Conservation (phyloP, 1,140 invertebrate species). For the Drosophila azteca region DNA sequence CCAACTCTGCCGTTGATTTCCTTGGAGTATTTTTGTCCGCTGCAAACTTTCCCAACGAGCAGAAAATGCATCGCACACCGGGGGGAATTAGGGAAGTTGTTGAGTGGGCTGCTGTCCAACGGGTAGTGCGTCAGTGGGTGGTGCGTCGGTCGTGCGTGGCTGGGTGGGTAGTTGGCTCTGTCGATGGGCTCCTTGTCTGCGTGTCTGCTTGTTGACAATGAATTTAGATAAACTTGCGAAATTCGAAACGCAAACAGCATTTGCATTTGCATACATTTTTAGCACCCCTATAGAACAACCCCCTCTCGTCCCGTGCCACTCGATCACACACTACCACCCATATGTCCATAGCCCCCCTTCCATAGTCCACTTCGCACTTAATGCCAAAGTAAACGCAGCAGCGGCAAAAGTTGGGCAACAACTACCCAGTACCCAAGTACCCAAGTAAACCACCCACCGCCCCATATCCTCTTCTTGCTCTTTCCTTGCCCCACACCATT, state of each 20-base stretch:
- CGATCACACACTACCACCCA: background rate
- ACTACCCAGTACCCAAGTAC: slow-evolving; percentile 41
- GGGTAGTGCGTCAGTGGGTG: slow-evolving; percentile 55
- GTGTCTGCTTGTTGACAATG: slow-evolving; percentile 77
- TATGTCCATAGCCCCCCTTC: background rate
- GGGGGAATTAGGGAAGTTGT: background rate
- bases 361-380: slow-evolving; percentile 41
- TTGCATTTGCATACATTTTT: slow-evolving; percentile 79
- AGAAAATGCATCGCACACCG: slow-evolving; percentile 29
- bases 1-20: slow-evolving; percentile 67
- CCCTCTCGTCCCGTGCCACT: too few species aligned
- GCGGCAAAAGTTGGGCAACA: slow-evolving; percentile 68
- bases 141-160: too few species aligned
- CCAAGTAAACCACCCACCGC: background rate
- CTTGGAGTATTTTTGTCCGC: slow-evolving; percentile 65
- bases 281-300: slow-evolving; percentile 10
- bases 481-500: background rate
- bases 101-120: background rate
- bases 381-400: slow-evolving; percentile 71
- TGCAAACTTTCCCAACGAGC: slow-evolving; percentile 56
- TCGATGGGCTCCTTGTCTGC: background rate
- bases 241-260: slow-evolving; percentile 79
- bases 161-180: too few species aligned
- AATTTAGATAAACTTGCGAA: slow-evolving; percentile 80
- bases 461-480: background rate